These are phyloP conservation scores for Gorsachius magnificus DNA, from an alignment of 2,797 vertebrate species.

Conservation along the genomic window DNA sequence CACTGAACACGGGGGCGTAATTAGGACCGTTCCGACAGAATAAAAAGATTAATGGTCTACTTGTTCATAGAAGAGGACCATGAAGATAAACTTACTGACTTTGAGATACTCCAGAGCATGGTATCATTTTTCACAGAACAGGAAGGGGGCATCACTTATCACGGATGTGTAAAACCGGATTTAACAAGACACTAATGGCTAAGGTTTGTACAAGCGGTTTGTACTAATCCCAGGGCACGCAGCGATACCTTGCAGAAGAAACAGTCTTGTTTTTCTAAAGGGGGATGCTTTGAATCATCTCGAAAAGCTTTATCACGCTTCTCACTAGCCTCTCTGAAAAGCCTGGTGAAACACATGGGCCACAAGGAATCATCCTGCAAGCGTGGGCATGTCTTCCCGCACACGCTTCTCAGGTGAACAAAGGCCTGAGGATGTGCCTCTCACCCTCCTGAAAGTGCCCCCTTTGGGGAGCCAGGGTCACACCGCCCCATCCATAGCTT, in stretches of 20 bases:
- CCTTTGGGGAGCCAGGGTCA: background rate
- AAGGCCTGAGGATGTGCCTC: background rate
- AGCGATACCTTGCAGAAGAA: background rate
- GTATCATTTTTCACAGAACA: background rate
- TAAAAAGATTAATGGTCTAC: background rate
- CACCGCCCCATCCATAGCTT: rapidly evolving
- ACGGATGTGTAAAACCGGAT: background rate
- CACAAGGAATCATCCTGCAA: background rate
- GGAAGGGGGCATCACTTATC: background rate
- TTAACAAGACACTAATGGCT: background rate
- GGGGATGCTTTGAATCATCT: background rate
- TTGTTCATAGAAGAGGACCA: background rate
- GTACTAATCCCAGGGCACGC: background rate
- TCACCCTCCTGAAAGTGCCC: background rate
- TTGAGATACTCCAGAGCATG: background rate
- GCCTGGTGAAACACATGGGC: rapidly evolving
- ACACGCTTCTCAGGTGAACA: background rate
- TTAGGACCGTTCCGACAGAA: background rate
- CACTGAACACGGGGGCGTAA: rapidly evolving
- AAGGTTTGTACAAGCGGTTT: background rate
- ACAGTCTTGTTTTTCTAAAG: background rate
- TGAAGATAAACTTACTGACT: constrained; percentile 20
- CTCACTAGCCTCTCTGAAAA: background rate
- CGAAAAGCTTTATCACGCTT: background rate
- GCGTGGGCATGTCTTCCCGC: rapidly evolving